Base-by-base conservation (phyloP, 2,113 vertebrate species). In the Elgaria multicarinata region DNA sequence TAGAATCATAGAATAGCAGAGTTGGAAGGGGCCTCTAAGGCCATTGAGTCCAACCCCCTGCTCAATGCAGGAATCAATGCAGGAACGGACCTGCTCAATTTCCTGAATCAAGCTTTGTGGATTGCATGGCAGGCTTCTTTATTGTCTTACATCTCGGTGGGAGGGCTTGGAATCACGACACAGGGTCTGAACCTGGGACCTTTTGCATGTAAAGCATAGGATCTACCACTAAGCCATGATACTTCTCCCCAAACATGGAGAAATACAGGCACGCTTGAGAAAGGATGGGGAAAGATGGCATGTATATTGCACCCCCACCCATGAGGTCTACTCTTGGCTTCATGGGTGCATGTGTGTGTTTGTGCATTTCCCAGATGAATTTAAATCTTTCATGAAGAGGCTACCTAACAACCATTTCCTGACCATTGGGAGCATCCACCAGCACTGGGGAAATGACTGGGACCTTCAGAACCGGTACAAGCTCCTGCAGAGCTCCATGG, bases 361-460 rank as follows among this genome's bases (percentile, higher is more conserved):
- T 87, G 36, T 95, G 50, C 92, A 10, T 96, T 96, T 85, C 81
- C 36, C 93, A 99, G 99, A 99, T 96, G 99, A 99, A 94, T 99
- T 99, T 95, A 99, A 99, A 96, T 99, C 99, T 24, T 99, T 99
- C 92, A 98, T 99, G 98, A 99, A 99, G 96, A 98, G 98, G 94
- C 97, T 99, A 95, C 99, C 99, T 92, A 98, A 98, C 94, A 99
- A 98, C 94, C 99, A 99, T 96, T 99, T 99, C 95, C 97, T 99
- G 95, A 99, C 98, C 55, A 98, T 99, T 84, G 98, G 98, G 95
- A 99, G 98, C 92, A 99, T 99, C 93, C 99, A 99, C 95, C 98
- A 99, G 95, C 98, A 99, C 92, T 99, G 99, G 99, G 99, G 99
- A 85, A 99, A 98, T 0, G 99, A 99, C 97, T 99, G 99, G 99